Base-by-base conservation (phyloP, 2,797 vertebrate genomes). In the Pangasius djambal region DNA sequence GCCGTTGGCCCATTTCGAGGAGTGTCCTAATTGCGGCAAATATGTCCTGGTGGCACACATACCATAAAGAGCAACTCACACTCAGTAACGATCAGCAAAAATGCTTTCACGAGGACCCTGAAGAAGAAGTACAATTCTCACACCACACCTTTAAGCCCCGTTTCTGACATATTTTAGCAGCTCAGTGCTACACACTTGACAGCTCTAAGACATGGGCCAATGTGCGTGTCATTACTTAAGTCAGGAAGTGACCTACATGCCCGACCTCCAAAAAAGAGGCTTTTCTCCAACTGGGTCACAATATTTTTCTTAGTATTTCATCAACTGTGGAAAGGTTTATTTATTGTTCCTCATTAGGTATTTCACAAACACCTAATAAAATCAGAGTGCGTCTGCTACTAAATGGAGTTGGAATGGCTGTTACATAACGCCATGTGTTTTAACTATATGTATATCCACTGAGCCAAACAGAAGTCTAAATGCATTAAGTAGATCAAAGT, bases 281-380 rank as follows among this genome's bases (percentile, higher is more conserved):
- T 63, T 52, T 37, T 18, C 22, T 61, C 72, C 82, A 85, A 52
- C 63, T 69, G 82, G 57, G 79, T 74, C 87, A 83, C 31, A 25
- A 9, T 9, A 40, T 34, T 59, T 77, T 72, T 44, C 34, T 40
- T 13, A 52, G 50, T 8, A 79, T 37, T 83, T 48, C 31, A 85
- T 57, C 16, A 15, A 34, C 25, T 15, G 72, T 31, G 8, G 55
- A 22, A 81, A 34, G 31, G 18, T 63, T 55, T 40, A 15, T 44
- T 82, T 82, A 25, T 81, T 3, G 52, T 25, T 82, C 50, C 50
- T 88, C 15, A 16, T 52, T 65, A 77, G 31, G 52, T 16, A 15
- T 83, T 88, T 83, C 67, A 83, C 34, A 74, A 82, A 78, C 59
- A 88, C 83, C 31, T 40, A 78, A 69, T 61, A 85, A 79, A 88